phyloP scores from a whole-genome alignment of 2,113 vertebrate species.

The Hylia prasina region DNA sequence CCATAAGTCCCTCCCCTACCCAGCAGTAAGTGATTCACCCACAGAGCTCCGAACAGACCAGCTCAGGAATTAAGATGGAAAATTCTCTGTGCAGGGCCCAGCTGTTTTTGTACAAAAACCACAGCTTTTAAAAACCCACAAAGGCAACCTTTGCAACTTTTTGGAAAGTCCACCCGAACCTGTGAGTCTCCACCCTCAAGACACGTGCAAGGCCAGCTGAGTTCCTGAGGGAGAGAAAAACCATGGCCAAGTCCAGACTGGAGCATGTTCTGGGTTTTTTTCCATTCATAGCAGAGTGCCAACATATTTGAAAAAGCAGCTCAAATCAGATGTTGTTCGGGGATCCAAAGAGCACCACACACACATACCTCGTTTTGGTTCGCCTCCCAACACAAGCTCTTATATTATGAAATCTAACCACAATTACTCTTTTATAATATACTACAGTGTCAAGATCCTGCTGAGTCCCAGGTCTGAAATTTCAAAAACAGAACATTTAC shows the following conservation, averaged over 20 bases:
- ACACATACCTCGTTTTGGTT: background rate
- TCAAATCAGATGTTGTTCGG: background rate
- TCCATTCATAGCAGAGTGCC: background rate
- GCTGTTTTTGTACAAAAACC: background rate
- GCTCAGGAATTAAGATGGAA: background rate
- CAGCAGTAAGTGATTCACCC: background rate
- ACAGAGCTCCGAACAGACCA: background rate
- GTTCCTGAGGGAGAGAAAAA: background rate
- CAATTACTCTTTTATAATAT: conserved; percentile 47
- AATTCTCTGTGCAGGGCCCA: background rate
- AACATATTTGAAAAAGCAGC: background rate
- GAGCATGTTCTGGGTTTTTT: background rate
- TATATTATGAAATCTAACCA: conserved; percentile 37
- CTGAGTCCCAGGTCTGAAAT: background rate
- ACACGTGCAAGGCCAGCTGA: background rate
- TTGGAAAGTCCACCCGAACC: background rate
- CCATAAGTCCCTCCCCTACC: background rate
- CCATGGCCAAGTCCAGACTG: background rate
- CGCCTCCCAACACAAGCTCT: background rate
- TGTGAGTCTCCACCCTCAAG: background rate
- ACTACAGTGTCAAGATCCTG: conserved; percentile 7
- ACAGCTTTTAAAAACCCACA: background rate
- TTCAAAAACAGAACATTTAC: background rate
- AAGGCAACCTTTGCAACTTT: background rate
- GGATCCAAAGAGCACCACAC: conserved; percentile 3